phyloP scores from a whole-genome alignment of 2,888 invertebrate genomes.

The Dasysyrphus albostriatus region DNA sequence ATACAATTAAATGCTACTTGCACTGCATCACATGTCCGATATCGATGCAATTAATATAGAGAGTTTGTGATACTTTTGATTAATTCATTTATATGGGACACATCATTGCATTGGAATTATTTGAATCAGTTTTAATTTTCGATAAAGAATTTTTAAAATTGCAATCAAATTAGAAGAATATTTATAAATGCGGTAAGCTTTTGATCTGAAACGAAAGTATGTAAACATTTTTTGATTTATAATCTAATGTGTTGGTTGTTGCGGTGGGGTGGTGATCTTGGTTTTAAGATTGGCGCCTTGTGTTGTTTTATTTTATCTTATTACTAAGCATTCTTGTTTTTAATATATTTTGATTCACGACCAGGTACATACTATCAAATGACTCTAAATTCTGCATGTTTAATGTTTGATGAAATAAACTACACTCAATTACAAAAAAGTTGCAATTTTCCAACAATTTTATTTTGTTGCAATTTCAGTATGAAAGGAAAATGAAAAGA shows the following conservation, averaged over 20 bases:
- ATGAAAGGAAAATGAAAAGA: too few species aligned
- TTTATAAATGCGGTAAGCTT: neutral
- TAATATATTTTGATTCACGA: neutral
- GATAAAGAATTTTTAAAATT: slow-evolving; percentile 1
- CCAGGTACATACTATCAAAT: too few species aligned
- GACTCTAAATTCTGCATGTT: too few species aligned
- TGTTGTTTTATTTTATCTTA: neutral
- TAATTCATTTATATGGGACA: slow-evolving; percentile 15
- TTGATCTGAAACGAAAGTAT: neutral
- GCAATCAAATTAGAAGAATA: neutral
- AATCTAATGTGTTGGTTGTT: neutral
- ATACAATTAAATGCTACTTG: slow-evolving; percentile 34
- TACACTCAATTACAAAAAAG: too few species aligned
- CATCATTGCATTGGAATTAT: slow-evolving; percentile 28
- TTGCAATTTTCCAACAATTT: too few species aligned
- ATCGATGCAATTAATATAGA: slow-evolving; percentile 5
- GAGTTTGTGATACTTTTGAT: slow-evolving; percentile 12
- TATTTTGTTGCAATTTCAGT: too few species aligned
- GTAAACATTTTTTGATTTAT: neutral
- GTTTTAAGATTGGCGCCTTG: neutral
- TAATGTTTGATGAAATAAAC: too few species aligned
- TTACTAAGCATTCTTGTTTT: neutral
- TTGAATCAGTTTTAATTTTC: slow-evolving; percentile 8
- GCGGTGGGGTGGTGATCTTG: too few species aligned
- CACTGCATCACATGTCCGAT: neutral